Base-by-base conservation (phyloP, 1,140 invertebrate species). In the Psix sp. region DNA sequence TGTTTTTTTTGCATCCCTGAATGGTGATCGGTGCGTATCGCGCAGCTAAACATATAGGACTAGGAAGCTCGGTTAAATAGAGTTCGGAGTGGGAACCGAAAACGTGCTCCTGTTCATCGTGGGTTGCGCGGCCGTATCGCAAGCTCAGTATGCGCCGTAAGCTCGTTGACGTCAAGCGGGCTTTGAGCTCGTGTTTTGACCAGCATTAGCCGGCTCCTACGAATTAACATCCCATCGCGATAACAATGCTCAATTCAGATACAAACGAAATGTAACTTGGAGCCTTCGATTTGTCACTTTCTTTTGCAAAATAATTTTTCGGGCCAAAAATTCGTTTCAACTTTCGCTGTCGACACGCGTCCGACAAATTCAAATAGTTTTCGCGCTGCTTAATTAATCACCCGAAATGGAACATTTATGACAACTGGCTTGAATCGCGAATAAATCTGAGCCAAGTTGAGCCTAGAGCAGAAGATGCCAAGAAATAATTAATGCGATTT, bases 91-190 rank as follows among this genome's bases (percentile, higher is more conserved):
- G 65, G 74, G 68, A 72, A 56, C 49, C 63, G 59, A 72, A 74
- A 71, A 71, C 67, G 72, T 72, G 72, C 76, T 72, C 62, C 56
- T 54, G 62, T 74, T 74, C 71, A 68, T 68, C 49, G 62, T 51
- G 46, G 38, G 46, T 63, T 65, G 65, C 67, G 68, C 59, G 63
- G 42, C 57, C 29, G 43, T 59, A 48, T 36, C 48, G 51, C 63
- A 18, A 51, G 77, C 71, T 85, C 82, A 86, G 85, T 86, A 76
- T 76, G 82, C 80, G 79, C 80, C 74, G 81, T 78, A 77, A 83
- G 72, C 79, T 80, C 72, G 77, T 73, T 70, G 73, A 63, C 56
- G 76, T 31, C 72, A 78, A 74, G 77, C 66, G 74, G 35, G 21
- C 54, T 54, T 43, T 57, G 9, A 48, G 33, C 46, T 39, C 62